Evolutionary conservation across 2,113 vertebrate species (phyloP).

Genomic region (Dicaeum eximium): DNA sequence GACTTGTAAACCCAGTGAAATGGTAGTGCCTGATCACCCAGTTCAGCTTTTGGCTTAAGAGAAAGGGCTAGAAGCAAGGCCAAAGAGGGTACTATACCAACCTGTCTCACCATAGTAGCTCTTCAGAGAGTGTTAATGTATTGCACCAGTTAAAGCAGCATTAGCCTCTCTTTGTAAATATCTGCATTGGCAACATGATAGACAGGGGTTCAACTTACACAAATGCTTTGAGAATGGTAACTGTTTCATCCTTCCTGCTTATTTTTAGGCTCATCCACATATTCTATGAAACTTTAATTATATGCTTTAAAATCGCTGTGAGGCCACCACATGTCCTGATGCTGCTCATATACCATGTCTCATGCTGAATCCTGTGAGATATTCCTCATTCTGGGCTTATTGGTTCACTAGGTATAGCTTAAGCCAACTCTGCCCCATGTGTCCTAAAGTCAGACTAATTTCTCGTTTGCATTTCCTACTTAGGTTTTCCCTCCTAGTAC

Average conservation of each 20-base stretch:
- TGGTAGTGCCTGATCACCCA: not conserved
- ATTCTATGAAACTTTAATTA: not conserved
- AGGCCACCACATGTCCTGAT: not conserved
- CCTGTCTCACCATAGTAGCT: not conserved
- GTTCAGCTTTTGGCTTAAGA: not conserved
- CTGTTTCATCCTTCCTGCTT: not conserved
- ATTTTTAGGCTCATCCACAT: not conserved
- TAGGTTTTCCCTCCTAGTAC: not conserved
- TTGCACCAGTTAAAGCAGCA: not conserved
- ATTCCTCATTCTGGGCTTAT: not conserved
- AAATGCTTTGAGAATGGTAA: not conserved
- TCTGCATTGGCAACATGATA: not conserved
- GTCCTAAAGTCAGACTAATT: not conserved
- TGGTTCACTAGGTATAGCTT: not conserved
- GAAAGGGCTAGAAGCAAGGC: not conserved
- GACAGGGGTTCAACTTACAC: not conserved
- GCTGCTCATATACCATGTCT: not conserved
- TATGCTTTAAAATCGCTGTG: not conserved
- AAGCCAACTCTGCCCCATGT: not conserved
- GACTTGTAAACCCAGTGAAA: not conserved
- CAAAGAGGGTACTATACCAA: not conserved
- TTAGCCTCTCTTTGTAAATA: not conserved
- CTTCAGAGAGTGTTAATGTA: not conserved
- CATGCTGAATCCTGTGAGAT: not conserved
- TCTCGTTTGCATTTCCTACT: not conserved